Conservation (phyloP, 1,140 invertebrate species). For the Pseudomyrmex dendroicus region DNA sequence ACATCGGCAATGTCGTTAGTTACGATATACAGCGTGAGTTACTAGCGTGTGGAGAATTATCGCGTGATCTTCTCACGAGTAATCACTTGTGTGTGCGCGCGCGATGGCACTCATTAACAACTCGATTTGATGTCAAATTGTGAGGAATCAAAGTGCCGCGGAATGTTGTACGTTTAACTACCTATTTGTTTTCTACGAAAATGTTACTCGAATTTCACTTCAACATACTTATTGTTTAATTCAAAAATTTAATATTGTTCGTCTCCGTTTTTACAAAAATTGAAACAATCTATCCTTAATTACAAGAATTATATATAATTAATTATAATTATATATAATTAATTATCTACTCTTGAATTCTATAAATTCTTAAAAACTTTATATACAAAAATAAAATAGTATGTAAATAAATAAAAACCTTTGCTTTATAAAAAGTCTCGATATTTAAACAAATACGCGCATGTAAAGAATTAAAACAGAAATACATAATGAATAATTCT, state of each 20-base stretch:
- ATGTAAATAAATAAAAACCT: neutral
- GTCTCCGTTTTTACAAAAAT: neutral
- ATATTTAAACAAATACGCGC: neutral
- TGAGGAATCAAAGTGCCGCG: neutral
- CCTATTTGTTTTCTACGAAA: neutral
- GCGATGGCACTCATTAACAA: neutral
- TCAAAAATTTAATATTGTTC: neutral
- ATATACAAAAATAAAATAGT: neutral
- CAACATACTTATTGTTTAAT: neutral
- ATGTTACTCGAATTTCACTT: neutral
- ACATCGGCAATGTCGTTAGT: slow-evolving; percentile 76
- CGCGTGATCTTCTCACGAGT: neutral
- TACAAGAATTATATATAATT: too few relatives aligned
- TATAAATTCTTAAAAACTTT: neutral
- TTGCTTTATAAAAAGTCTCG: neutral
- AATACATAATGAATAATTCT: neutral
- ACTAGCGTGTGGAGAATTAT: slow-evolving; percentile 7
- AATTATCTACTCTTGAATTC: too few relatives aligned
- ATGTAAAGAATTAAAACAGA: too few relatives aligned
- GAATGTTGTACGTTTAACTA: neutral
- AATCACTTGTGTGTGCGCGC: neutral
- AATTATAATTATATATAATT: too few relatives aligned
- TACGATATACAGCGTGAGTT: slow-evolving; percentile 71
- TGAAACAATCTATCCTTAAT: too few relatives aligned
- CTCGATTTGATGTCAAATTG: neutral